Base-by-base conservation (phyloP, 1,140 invertebrate species). In the Nebria ingens region DNA sequence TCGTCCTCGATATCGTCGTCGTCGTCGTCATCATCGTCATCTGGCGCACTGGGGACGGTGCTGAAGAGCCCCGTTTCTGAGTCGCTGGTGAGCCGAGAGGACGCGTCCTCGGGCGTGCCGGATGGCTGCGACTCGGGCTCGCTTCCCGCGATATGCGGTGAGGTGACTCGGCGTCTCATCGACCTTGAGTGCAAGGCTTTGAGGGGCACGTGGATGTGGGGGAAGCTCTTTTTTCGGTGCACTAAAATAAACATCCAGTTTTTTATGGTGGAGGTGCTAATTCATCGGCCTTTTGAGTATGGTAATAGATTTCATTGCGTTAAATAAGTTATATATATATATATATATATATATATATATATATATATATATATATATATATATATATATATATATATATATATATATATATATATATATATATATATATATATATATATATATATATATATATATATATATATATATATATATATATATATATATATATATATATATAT, bases 211-310 rank as follows among this genome's bases (percentile, higher is more conserved):
- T 84, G 80, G 54, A 79, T 79, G 65, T 83, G 81, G 2, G 79
- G 82, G 61, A 83, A 84, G 61, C 78, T 82, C 64, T 75, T 77
- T 63, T 82, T 78, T 19, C 82, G 71, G 62, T 84, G 81, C 68
- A 80, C 82, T 84, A 66, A 60, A 65, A 57, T 57, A 56, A 59
- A 55, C 25, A 34, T n/a, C n/a, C n/a, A n/a, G n/a, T n/a, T n/a
- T n/a, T n/a, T n/a, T n/a, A n/a, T n/a, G n/a, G n/a, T n/a, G n/a
- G n/a, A n/a, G n/a, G n/a, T n/a, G n/a, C n/a, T n/a, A n/a, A n/a
- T n/a, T n/a, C n/a, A n/a, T n/a, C n/a, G n/a, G n/a, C n/a, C n/a
- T n/a, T n/a, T n/a, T n/a, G n/a, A n/a, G n/a, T n/a, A n/a, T n/a
- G n/a, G n/a, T n/a, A n/a, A n/a, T n/a, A n/a, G n/a, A n/a, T n/a